phyloP scores from a whole-genome alignment of 2,888 invertebrate genomes.

The Augiades crinisus region DNA sequence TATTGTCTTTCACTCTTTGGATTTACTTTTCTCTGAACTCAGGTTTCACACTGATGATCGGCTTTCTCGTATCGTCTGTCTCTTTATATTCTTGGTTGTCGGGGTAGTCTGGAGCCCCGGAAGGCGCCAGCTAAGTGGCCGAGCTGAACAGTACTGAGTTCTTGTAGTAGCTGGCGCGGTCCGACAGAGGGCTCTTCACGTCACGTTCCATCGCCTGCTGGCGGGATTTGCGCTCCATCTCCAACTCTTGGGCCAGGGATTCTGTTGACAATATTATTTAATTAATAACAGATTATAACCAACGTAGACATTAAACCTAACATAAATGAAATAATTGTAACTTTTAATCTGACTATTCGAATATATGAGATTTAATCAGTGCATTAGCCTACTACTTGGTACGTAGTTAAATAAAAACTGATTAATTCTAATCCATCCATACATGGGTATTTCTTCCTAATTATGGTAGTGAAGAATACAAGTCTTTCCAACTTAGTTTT shows the following conservation, averaged over 20 bases:
- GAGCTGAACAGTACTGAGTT: conserved; percentile 95
- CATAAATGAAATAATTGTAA: no score
- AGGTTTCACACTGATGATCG: conserved; percentile 79
- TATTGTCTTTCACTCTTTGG: conserved; percentile 42
- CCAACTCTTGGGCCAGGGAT: conserved; percentile 92
- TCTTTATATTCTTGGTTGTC: conserved; percentile 58
- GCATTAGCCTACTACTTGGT: no score
- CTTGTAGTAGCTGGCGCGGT: conserved; percentile 92
- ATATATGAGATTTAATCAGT: no score
- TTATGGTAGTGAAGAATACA: no score
- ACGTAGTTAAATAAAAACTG: no score
- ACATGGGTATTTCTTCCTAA: no score
- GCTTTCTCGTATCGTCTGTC: conserved; percentile 68
- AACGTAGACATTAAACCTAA: no score
- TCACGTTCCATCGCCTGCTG: conserved; percentile 91
- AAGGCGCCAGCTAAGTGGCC: conserved; percentile 85
- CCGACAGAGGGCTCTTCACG: conserved; percentile 92
- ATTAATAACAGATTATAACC: no score
- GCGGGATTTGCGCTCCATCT: conserved; percentile 92
- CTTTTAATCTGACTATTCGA: no score
- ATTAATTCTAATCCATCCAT: no score
- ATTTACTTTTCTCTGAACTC: conserved; percentile 77
- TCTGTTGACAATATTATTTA: conserved; percentile 81
- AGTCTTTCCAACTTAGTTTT: no score
- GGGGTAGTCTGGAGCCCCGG: conserved; percentile 67